Conservation (phyloP, 2,888 invertebrate genomes). For the Coleophora deauratella region DNA sequence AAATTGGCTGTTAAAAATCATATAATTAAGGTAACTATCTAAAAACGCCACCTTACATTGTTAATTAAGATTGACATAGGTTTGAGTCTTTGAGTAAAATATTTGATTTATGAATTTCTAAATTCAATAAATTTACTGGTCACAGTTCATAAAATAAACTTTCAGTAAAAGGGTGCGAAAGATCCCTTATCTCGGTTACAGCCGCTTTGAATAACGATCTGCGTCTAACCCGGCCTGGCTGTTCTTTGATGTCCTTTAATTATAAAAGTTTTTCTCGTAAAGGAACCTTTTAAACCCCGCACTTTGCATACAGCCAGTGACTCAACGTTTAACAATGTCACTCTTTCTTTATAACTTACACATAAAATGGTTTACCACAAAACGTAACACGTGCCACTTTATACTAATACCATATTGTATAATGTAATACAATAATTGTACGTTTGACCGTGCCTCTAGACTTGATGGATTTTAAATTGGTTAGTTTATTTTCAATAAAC, state of each 20-base stretch:
- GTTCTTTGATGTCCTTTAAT: slow-evolving; percentile 71
- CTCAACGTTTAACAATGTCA: background rate
- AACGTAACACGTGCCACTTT: too few relatives aligned
- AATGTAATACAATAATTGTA: too few relatives aligned
- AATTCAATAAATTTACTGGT: slow-evolving; percentile 40
- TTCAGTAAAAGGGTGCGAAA: slow-evolving; percentile 54
- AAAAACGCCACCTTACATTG: too few relatives aligned
- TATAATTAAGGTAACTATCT: too few relatives aligned
- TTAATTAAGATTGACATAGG: too few relatives aligned
- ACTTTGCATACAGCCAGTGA: slow-evolving; percentile 20
- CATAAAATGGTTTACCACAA: slow-evolving; percentile 1
- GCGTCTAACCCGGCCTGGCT: slow-evolving; percentile 63
- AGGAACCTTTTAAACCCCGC: slow-evolving; percentile 40
- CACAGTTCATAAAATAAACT: slow-evolving; percentile 61
- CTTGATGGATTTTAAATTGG: too few relatives aligned
- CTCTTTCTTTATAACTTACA: slow-evolving; percentile 17
- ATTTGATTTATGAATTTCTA: too few relatives aligned
- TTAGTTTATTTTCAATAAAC: too few relatives aligned
- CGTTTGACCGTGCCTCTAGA: too few relatives aligned
- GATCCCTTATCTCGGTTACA: slow-evolving; percentile 64
- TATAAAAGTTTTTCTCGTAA: slow-evolving; percentile 68
- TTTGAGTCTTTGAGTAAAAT: too few relatives aligned
- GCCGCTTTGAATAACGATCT: slow-evolving; percentile 66
- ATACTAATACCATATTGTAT: too few relatives aligned
- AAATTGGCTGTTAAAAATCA: too few relatives aligned